Base-by-base conservation (phyloP, 2,888 invertebrate species). In the Acronicta psi region DNA sequence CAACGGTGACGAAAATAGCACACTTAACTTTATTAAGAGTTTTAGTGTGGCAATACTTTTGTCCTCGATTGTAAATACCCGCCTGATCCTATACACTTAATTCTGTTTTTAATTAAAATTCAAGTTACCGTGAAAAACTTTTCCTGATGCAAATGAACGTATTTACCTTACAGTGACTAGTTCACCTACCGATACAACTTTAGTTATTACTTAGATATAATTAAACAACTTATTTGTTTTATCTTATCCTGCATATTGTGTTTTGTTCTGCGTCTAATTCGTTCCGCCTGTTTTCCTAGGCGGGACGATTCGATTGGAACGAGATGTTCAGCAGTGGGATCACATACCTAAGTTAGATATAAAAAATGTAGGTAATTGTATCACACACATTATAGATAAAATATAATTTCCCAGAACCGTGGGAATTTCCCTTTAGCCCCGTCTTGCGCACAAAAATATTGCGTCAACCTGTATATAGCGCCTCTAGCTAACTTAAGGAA, bases 41-140 rank as follows among this genome's bases (percentile, higher is more conserved):
- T 53, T 37, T 0, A 55, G 29, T 49, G 58, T 40, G 41, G 40
- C 54, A 60, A 61, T 56, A 59, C 47, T 55, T 57, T 62, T 73
- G 75, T 62, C 71, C 56, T 11, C 29, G 54, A 79, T 61, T 85
- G 81, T 79, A 83, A 75, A 79, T 76, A 77, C 76, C 69, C 66
- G 59, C 77, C 68, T 76, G 78, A 80, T 81, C 79, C 80, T 74
- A 62, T 73, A 73, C 31, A 78, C 78, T 81, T 84, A 84, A 84
- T 88, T 84, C 81, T 84, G 81, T 86, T 89, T 91, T 90, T 91
- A 92, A 92, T 93, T 92, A 91, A 91, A 91, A 89, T 87, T 88
- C 87, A 92, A 87, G 87, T 83, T 84, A 77, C 88, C 92, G 90
- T 92, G 90, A 91, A 91, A 86, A 86, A 85, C 81, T 85, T 85